A percentile compares a stretch with the other conserved stretches of the same genome.
phyloP scores from a whole-genome alignment of 2,888 invertebrate species.

The Dilophus febrilis region DNA sequence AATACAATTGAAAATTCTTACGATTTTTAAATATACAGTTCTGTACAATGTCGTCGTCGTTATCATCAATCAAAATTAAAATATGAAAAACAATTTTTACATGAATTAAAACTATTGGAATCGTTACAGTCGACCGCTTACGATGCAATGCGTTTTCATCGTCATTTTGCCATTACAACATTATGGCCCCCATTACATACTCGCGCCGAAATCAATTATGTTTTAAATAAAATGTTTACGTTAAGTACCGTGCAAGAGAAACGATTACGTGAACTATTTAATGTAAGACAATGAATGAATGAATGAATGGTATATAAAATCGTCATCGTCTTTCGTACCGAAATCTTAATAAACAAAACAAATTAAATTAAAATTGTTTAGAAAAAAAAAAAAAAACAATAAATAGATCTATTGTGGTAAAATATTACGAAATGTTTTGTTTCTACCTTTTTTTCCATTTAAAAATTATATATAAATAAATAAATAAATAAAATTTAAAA shows the following conservation, averaged over 20 bases:
- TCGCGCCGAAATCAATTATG: constrained; percentile 25
- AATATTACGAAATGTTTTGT: no score
- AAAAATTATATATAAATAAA: no score
- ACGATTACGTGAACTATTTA: constrained; percentile 8
- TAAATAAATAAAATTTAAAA: no score
- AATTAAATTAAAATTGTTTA: no score
- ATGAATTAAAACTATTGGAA: constrained; percentile 27
- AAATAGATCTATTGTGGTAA: no score
- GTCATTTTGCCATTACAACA: constrained; percentile 28
- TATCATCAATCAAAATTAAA: constrained; percentile 5
- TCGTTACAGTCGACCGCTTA: constrained; percentile 29
- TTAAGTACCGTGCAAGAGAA: constrained; percentile 7
- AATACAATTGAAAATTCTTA: no score
- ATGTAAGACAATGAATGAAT: constrained; percentile 4
- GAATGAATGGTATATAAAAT: no score
- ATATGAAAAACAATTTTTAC: constrained; percentile 27
- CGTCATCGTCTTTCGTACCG: no score
- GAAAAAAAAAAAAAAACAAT: no score
- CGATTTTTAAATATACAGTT: no score
- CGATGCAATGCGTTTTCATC: constrained; percentile 29
- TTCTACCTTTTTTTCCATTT: no score
- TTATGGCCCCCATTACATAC: constrained; percentile 30
- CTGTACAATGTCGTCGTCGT: constrained; percentile 7
- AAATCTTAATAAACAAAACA: no score
- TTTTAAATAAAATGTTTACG: constrained; percentile 7